phyloP scores from a whole-genome alignment of 1,140 invertebrate species.

The Hylaeus anthracinus region DNA sequence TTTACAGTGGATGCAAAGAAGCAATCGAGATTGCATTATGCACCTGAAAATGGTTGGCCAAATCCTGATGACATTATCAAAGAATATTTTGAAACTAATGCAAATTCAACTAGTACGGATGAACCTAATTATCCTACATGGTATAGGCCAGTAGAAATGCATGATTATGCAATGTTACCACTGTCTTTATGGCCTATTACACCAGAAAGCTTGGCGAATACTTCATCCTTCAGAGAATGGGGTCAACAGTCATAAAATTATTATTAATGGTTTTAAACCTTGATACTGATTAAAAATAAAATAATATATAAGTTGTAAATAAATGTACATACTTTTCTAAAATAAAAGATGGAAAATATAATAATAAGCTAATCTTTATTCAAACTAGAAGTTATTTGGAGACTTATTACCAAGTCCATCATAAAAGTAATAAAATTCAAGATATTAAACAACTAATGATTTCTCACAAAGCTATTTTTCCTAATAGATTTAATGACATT shows the following conservation, averaged over 20 bases:
- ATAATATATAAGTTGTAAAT: not conserved
- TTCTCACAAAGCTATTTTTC: not conserved
- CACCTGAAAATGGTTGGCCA: conserved; percentile 48
- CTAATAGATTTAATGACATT: no score
- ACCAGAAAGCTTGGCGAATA: conserved; percentile 79
- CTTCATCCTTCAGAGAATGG: conserved; percentile 81
- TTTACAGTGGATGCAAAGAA: conserved; percentile 67
- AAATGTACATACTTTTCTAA: not conserved
- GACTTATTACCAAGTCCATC: not conserved
- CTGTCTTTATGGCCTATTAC: conserved; percentile 83
- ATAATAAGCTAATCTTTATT: not conserved
- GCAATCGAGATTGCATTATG: not conserved
- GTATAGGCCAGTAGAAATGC: conserved; percentile 80
- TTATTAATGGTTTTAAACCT: not conserved
- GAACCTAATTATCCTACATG: conserved; percentile 74
- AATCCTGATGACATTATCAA: conserved; percentile 65
- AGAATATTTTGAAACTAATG: conserved; percentile 68
- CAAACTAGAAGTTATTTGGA: no score
- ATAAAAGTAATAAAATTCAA: not conserved
- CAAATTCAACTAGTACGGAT: conserved; percentile 37
- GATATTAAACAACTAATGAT: not conserved
- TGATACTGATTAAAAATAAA: not conserved
- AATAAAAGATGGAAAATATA: not conserved
- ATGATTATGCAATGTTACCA: conserved; percentile 81
- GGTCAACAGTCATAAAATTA: conserved; percentile 60